A percentile compares a stretch with the other conserved stretches of the same genome.
These are phyloP conservation scores for Tokudaia tokunoshimensis DNA, from an alignment of 2,797 vertebrate species.

Conservation along the genomic window DNA sequence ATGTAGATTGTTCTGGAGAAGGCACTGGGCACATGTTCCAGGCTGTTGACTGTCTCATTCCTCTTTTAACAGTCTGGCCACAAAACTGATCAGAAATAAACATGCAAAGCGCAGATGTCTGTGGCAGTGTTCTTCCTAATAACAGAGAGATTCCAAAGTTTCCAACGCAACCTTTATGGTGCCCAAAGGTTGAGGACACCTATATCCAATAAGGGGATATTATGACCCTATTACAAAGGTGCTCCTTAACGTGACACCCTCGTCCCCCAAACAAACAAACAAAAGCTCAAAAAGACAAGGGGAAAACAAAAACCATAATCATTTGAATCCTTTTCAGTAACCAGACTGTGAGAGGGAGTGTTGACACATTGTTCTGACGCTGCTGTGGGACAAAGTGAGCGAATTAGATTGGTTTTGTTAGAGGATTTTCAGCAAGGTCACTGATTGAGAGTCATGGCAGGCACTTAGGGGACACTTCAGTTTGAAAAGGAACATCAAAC, in stretches of 20 bases:
- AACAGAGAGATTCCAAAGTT: conserved; percentile 15
- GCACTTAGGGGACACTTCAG: neutral
- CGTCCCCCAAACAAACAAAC: neutral
- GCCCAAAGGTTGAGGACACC: neutral
- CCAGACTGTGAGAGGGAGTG: neutral
- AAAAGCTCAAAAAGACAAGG: neutral
- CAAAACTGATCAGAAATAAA: conserved; percentile 37
- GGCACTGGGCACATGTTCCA: neutral
- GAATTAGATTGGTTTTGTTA: neutral
- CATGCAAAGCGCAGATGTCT: neutral
- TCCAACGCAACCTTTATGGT: neutral
- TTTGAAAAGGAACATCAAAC: conserved; percentile 9
- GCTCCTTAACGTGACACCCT: neutral
- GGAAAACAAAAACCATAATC: neutral
- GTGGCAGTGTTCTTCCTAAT: neutral
- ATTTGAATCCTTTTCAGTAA: neutral
- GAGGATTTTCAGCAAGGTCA: neutral
- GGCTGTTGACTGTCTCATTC: neutral
- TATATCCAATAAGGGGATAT: neutral
- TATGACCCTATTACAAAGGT: neutral
- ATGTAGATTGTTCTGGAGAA: neutral
- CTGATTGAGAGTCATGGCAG: neutral
- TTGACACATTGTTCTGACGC: neutral
- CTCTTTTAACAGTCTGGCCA: neutral
- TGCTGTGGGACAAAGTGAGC: neutral